Conservation (phyloP, 2,888 invertebrate species). For the Conomelus anceps region DNA sequence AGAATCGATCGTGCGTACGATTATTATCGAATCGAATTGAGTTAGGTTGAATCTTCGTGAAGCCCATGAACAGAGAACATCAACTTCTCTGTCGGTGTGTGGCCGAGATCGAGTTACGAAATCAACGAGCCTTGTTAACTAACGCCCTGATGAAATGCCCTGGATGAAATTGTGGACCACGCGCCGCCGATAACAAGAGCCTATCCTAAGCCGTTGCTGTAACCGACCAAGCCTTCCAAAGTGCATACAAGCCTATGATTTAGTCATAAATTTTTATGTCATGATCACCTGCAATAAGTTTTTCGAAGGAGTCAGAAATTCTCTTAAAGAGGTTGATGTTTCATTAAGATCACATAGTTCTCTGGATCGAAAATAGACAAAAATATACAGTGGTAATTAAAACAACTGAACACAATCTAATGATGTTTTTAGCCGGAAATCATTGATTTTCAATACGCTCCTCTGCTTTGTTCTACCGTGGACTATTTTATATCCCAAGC, state of each 20-base stretch:
- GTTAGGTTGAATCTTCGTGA: background rate
- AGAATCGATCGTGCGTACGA: background rate
- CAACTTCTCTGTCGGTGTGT: background rate
- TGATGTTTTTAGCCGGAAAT: no score
- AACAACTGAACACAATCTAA: no score
- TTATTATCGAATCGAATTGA: background rate
- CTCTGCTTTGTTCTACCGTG: no score
- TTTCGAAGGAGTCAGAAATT: background rate
- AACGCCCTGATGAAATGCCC: background rate
- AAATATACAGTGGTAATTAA: no score
- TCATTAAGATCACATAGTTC: background rate
- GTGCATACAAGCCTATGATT: background rate
- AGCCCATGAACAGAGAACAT: background rate
- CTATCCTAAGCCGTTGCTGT: background rate
- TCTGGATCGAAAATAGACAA: background rate
- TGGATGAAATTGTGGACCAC: background rate
- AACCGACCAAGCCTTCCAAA: background rate
- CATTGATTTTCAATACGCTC: no score
- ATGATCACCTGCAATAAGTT: background rate
- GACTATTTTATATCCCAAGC: no score
- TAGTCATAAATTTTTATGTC: background rate
- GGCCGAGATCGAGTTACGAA: background rate
- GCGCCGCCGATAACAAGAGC: background rate
- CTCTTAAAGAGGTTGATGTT: background rate
- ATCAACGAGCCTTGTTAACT: background rate